Evolutionary conservation across 1,140 invertebrate species (phyloP).

Genomic region (Aradophagus sp.): DNA sequence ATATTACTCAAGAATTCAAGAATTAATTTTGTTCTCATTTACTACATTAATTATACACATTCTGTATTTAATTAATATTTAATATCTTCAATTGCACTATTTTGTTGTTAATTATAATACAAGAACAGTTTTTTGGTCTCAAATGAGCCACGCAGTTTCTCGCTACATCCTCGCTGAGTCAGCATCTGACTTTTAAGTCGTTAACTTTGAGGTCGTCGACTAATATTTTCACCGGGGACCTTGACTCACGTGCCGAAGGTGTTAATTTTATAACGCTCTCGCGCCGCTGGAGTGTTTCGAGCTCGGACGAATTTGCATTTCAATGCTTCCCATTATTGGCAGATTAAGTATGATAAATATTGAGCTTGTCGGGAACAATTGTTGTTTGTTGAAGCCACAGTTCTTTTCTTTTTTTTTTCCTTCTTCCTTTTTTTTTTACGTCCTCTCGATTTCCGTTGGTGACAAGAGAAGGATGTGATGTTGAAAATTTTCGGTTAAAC

Average conservation of each 20-base stretch:
- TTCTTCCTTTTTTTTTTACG: too few species aligned
- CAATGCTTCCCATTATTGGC: slow-evolving; percentile 29
- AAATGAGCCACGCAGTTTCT: slow-evolving; percentile 42
- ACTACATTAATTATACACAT: too few species aligned
- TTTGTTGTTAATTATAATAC: too few species aligned
- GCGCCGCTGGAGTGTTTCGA: slow-evolving; percentile 19
- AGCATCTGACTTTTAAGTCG: slow-evolving; percentile 27
- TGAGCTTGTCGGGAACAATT: slow-evolving; percentile 37
- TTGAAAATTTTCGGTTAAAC: too few species aligned
- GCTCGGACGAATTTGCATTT: slow-evolving; percentile 32
- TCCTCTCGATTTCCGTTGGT: too few species aligned
- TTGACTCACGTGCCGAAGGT: slow-evolving; percentile 38
- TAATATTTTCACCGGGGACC: slow-evolving; percentile 24
- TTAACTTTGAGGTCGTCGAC: slow-evolving; percentile 29
- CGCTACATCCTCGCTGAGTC: slow-evolving; percentile 38
- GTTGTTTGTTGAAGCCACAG: slow-evolving; percentile 22
- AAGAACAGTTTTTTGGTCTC: slow-evolving; percentile 17
- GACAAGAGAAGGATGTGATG: too few species aligned
- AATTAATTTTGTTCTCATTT: too few species aligned
- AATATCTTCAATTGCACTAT: too few species aligned
- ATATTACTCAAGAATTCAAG: too few species aligned
- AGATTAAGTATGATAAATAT: slow-evolving; percentile 51
- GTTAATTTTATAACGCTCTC: slow-evolving; percentile 47
- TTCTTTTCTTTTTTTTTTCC: slow-evolving; percentile 3
- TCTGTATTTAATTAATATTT: too few species aligned